Percentiles rank a stretch among this genome's conserved stretches.
Evolutionary conservation across 2,113 vertebrate species (phyloP).

Genomic region (Apistogramma diplotaenia): DNA sequence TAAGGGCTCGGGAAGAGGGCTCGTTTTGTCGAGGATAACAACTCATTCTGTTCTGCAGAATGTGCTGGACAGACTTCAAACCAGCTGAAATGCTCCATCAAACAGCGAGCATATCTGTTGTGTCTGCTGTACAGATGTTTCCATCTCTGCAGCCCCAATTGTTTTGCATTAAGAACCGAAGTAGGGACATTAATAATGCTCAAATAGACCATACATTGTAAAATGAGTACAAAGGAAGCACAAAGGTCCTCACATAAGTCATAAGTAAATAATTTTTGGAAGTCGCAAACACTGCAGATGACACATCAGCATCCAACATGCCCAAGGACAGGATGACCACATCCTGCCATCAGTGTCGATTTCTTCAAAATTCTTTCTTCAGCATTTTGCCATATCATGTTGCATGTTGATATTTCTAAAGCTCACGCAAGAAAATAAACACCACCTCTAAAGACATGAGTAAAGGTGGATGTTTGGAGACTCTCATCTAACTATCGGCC

Average conservation of each 20-base stretch:
- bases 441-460: neutral
- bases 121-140: constrained; percentile 1
- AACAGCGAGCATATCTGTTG: neutral
- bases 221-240: neutral
- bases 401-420: neutral
- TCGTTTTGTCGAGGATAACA: neutral
- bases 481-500: neutral
- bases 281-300: neutral
- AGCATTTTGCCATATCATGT: neutral
- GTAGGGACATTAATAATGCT: neutral
- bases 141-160: neutral
- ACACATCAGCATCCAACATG: neutral
- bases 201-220: neutral
- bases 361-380: neutral
- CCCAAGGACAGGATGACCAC: neutral
- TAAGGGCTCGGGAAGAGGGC: neutral
- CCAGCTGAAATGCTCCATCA: neutral
- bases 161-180: neutral
- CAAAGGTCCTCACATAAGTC: neutral
- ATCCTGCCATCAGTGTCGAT: neutral
- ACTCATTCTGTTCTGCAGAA: neutral
- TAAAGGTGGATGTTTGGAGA: neutral
- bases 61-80: constrained; percentile 18
- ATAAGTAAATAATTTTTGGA: neutral
- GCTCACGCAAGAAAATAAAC: neutral